These are phyloP conservation scores for Grus americana DNA, from an alignment of 2,113 vertebrate genomes.

Conservation along the genomic window DNA sequence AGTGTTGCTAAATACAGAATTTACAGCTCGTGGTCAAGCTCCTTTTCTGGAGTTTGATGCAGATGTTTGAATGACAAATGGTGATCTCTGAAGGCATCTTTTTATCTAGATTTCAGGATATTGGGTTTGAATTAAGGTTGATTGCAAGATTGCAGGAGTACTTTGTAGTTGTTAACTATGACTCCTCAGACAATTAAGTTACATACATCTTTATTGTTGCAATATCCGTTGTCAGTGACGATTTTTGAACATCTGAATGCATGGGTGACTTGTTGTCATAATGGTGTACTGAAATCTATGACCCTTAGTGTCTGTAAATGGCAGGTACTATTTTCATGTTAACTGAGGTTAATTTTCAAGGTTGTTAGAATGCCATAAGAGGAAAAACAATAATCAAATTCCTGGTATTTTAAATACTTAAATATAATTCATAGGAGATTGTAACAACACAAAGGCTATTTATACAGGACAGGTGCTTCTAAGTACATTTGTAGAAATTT, in stretches of 20 bases:
- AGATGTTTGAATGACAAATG: neutral
- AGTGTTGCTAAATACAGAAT: neutral
- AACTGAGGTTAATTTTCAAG: neutral
- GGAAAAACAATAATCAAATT: neutral
- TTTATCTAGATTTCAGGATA: neutral
- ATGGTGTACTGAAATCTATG: neutral
- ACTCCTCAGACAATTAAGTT: neutral
- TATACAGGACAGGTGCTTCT: neutral
- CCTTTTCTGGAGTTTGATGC: neutral
- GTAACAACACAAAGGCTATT: neutral
- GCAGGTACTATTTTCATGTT: neutral
- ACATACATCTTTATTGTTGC: neutral
- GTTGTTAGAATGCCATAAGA: neutral
- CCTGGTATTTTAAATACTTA: neutral
- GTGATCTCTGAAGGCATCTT: neutral
- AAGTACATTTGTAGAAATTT: neutral
- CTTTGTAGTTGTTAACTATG: neutral
- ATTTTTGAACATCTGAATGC: neutral
- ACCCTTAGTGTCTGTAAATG: neutral
- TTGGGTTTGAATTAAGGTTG: neutral
- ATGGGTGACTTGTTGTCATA: neutral
- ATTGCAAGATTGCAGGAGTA: neutral
- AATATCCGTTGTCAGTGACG: neutral
- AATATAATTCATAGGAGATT: neutral
- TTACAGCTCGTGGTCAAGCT: neutral